Evolutionary conservation across 2,797 vertebrate species (phyloP).

Genomic region (Chelmon rostratus): DNA sequence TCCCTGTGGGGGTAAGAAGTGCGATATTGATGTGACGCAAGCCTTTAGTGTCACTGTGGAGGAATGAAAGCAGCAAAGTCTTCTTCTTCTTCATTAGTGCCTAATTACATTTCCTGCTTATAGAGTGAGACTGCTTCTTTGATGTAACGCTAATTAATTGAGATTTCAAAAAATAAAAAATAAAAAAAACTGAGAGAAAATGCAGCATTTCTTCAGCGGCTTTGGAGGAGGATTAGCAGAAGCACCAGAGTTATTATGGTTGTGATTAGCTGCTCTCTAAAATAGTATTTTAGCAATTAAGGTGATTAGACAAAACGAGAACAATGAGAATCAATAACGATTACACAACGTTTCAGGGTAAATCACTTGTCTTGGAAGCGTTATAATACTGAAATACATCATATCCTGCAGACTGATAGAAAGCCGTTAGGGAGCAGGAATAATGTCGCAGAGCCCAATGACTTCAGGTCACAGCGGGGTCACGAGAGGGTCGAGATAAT

Average conservation of each 20-base stretch:
- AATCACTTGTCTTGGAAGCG: constrained; percentile 42
- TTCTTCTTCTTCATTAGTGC: constrained; percentile 72
- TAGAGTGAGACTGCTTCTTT: constrained; percentile 68
- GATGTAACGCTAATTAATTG: constrained; percentile 75
- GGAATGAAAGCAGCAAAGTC: constrained; percentile 50
- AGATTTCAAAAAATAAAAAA: constrained; percentile 44
- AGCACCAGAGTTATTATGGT: constrained; percentile 51
- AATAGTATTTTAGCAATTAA: constrained; percentile 62
- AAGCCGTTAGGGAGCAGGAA: constrained; percentile 13
- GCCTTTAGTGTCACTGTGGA: constrained; percentile 54
- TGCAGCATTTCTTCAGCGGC: constrained; percentile 41
- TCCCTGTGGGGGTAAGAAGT: constrained; percentile 39
- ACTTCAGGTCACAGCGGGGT: constrained; percentile 37
- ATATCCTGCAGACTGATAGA: constrained; percentile 26
- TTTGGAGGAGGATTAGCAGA: constrained; percentile 64
- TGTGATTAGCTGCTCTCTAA: constrained; percentile 63
- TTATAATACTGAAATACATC: constrained; percentile 31
- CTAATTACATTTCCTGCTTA: constrained; percentile 75
- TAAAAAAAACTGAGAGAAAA: constrained; percentile 38
- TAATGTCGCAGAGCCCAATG: constrained; percentile 16
- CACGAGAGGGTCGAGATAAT: constrained; percentile 29
- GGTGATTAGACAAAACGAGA: constrained; percentile 62
- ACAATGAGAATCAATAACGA: constrained; percentile 62
- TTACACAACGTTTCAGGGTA: constrained; percentile 45
- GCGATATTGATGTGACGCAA: constrained; percentile 63